Evolutionary conservation across 1,140 invertebrate genomes (phyloP).

Genomic region (Ptiloglossa arizonensis): DNA sequence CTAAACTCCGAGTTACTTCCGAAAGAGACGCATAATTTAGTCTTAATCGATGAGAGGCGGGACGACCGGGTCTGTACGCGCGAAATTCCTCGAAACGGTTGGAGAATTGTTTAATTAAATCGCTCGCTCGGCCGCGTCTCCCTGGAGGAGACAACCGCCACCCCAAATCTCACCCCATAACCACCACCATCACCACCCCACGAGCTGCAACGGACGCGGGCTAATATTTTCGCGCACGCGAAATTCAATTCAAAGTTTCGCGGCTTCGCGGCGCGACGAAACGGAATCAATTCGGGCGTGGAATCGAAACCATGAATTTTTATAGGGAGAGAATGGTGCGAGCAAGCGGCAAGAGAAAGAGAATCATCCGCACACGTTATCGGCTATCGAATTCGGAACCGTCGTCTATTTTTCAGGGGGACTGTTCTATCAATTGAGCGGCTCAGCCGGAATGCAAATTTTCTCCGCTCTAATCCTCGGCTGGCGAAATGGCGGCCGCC

Average conservation of each 20-base stretch:
- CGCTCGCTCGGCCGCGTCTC: background rate
- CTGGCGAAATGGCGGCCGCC: background rate
- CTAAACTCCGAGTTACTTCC: slow-evolving; percentile 59
- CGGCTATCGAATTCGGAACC: background rate
- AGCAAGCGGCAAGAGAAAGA: no score
- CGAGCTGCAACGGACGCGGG: no score
- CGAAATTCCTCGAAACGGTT: slow-evolving; percentile 23
- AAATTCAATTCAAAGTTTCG: slow-evolving; percentile 39
- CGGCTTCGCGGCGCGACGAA: background rate
- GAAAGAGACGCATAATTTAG: slow-evolving; percentile 59
- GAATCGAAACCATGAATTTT: slow-evolving; percentile 27
- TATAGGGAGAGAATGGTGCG: background rate
- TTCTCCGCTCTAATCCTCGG: background rate
- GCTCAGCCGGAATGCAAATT: slow-evolving; percentile 11
- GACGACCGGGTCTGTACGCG: background rate
- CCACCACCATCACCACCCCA: no score
- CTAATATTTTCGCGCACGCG: slow-evolving; percentile 25
- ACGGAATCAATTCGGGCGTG: slow-evolving; percentile 16
- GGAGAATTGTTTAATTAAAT: slow-evolving; percentile 63
- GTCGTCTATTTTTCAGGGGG: slow-evolving; percentile 5
- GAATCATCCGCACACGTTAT: background rate
- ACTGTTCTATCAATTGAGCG: background rate
- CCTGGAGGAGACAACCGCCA: slow-evolving; percentile 3
- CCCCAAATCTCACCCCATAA: no score
- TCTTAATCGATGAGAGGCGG: slow-evolving; percentile 53